phyloP scores from a whole-genome alignment of 2,888 invertebrate genomes.

The Vesta saturnalis region DNA sequence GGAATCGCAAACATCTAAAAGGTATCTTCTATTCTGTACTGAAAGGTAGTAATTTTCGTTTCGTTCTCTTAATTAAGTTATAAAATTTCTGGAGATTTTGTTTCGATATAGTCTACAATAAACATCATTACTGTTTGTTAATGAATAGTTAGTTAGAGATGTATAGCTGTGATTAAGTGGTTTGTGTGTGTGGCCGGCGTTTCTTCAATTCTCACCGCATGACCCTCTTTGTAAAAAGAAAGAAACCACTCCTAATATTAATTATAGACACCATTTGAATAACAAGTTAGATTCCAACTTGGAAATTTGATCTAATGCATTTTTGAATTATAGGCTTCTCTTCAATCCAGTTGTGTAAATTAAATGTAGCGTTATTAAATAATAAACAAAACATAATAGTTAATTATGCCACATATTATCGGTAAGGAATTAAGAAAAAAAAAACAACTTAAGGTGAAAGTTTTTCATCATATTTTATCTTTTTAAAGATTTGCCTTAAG shows the following conservation, averaged over 20 bases:
- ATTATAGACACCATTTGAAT: constrained; percentile 30
- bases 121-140: constrained; percentile 32
- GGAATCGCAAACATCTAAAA: constrained; percentile 1
- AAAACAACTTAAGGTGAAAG: constrained; percentile 39
- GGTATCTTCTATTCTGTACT: background rate
- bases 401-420: constrained; percentile 26
- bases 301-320: constrained; percentile 28
- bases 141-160: constrained; percentile 37
- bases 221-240: constrained; percentile 20
- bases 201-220: constrained; percentile 32
- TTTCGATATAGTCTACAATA: constrained; percentile 18
- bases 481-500: constrained; percentile 28
- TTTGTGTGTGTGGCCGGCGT: constrained; percentile 34
- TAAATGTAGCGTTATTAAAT: constrained; percentile 2
- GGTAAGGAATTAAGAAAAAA: constrained; percentile 8
- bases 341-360: background rate
- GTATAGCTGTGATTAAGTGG: constrained; percentile 35
- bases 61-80: constrained; percentile 23
- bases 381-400: constrained; percentile 19
- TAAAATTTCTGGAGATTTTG: constrained; percentile 22
- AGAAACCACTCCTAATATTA: constrained; percentile 33
- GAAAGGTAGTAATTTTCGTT: constrained; percentile 22
- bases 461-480: constrained; percentile 33
- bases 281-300: constrained; percentile 20
- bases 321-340: constrained; percentile 7